Evolutionary conservation across 2,888 invertebrate genomes (phyloP).

Genomic region (Metopia argyrocephala): DNA sequence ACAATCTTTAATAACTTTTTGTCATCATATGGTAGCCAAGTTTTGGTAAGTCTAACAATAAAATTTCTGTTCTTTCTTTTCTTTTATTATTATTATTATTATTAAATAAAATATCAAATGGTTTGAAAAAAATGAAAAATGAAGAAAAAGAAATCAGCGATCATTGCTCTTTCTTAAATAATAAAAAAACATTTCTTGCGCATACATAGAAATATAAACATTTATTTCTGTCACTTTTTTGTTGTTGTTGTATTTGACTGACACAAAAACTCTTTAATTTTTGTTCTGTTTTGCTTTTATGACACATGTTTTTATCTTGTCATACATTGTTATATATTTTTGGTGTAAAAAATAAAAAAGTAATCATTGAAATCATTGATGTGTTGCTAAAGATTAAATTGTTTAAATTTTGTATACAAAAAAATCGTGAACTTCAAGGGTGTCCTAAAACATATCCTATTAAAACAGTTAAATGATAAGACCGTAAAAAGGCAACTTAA

Average conservation of each 20-base stretch:
- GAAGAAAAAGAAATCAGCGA: conserved; percentile 3
- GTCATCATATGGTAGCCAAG: background rate
- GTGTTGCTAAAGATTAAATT: conserved; percentile 38
- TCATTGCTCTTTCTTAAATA: conserved; percentile 25
- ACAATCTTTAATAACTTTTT: conserved; percentile 29
- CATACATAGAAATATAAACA: background rate
- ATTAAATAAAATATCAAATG: background rate
- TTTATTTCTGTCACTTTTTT: background rate
- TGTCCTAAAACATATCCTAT: background rate
- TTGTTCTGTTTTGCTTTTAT: background rate
- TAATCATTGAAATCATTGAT: conserved; percentile 31
- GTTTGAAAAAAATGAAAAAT: background rate
- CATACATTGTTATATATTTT: background rate
- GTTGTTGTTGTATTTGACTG: background rate
- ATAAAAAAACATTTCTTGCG: background rate
- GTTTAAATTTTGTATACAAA: conserved; percentile 9
- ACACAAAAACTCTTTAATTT: background rate
- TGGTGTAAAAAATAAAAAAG: conserved; percentile 1
- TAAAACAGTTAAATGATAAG: no score
- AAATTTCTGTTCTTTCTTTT: background rate
- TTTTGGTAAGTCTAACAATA: conserved; percentile 6
- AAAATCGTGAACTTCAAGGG: background rate
- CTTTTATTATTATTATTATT: background rate
- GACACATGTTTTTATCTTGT: conserved; percentile 31
- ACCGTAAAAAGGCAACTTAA: no score